phyloP scores from a whole-genome alignment of 1,140 invertebrate species.

The Dolichoris vasculosae region DNA sequence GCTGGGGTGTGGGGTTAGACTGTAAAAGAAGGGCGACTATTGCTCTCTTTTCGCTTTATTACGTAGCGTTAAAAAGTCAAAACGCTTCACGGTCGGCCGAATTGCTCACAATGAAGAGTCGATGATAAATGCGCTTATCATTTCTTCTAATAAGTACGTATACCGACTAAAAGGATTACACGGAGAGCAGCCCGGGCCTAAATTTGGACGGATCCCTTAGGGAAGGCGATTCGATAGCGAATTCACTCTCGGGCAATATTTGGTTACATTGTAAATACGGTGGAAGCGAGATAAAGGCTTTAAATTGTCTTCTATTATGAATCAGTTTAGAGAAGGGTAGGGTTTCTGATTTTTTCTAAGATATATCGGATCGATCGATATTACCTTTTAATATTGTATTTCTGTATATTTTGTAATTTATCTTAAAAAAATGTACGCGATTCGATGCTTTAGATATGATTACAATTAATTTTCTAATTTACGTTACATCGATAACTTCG shows the following conservation, averaged over 20 bases:
- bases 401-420: too few species aligned
- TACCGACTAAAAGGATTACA: neutral
- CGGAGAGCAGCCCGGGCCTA: too few species aligned
- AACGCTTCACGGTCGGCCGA: neutral
- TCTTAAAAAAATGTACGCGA: too few species aligned
- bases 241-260: constrained; percentile 51
- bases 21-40: neutral
- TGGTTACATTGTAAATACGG: constrained; percentile 15
- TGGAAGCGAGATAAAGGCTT: neutral
- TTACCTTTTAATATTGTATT: too few species aligned
- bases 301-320: constrained; percentile 15
- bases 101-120: constrained; percentile 50
- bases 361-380: too few species aligned
- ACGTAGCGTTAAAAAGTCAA: constrained; percentile 34
- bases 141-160: constrained; percentile 60
- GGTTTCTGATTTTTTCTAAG: neutral
- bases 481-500: too few species aligned
- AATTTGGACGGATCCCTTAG: neutral
- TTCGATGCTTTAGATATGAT: too few species aligned
- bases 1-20: neutral
- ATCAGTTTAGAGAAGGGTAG: neutral
- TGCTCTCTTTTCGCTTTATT: constrained; percentile 48
- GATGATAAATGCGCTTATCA: constrained; percentile 65
- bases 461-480: too few species aligned
- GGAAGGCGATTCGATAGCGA: neutral